Percentiles rank a stretch among this genome's conserved stretches.
Conservation (phyloP, 1,140 invertebrate genomes). For the Diachasmimorpha longicaudata region DNA sequence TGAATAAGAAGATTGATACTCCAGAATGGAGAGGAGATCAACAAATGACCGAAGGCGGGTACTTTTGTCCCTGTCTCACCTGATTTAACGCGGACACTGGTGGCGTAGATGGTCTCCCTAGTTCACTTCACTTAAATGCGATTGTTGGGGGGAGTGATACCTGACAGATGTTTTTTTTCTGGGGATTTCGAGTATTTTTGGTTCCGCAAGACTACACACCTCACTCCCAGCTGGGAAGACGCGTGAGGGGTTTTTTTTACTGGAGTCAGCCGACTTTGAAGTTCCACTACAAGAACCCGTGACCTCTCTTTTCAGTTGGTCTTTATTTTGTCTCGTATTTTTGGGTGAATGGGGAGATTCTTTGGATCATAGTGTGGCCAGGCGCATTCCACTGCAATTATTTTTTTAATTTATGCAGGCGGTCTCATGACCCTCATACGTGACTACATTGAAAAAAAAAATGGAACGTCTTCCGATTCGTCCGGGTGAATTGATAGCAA, state of each 20-base stretch:
- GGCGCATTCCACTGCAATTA: too few relatives aligned
- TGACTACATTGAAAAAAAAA: too few relatives aligned
- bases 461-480: too few relatives aligned
- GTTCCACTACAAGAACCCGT: too few relatives aligned
- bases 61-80: slow-evolving; percentile 41
- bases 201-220: slow-evolving; percentile 45
- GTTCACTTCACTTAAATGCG: background rate
- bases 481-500: slow-evolving; percentile 25
- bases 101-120: background rate
- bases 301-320: too few relatives aligned
- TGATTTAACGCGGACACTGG: slow-evolving; percentile 58
- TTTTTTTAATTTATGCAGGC: too few relatives aligned
- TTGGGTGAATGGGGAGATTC: background rate
- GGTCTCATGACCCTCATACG: too few relatives aligned
- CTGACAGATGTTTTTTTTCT: slow-evolving; percentile 55
- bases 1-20: slow-evolving; percentile 9
- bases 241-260: background rate
- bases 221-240: background rate
- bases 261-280: background rate
- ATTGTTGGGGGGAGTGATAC: slow-evolving; percentile 55
- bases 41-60: slow-evolving; percentile 10
- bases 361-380: background rate
- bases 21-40: background rate
- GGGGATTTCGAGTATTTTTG: slow-evolving; percentile 44
- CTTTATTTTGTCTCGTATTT: too few relatives aligned